Evolutionary conservation across 2,888 invertebrate species (phyloP), one percentile per base, ranked within the genome.

Genomic region (Eupithecia exiguata): DNA sequence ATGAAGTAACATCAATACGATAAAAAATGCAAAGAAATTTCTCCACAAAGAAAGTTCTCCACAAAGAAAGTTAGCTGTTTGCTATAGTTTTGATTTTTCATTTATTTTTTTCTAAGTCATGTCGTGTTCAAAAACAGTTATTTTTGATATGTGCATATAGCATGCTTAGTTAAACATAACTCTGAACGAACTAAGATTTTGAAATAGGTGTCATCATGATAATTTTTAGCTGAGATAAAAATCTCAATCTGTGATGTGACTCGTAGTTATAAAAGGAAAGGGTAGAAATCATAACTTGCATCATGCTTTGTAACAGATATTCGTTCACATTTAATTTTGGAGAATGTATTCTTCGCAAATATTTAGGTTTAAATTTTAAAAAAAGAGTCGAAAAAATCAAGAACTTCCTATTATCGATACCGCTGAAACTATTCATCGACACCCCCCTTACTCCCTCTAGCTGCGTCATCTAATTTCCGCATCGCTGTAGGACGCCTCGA

Each of bases 381-480:
- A 46, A 0, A 16, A 46, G 46, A 46, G 38, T 65, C 65, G 63
- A 18, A 12, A 63, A 63, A 9, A 18, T n/a, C 14, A 62, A 36
- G 5, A 0, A 49, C 18, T 46, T 30, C 1, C 30, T 30, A 30
- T 30, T 68, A 46, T 46, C 38, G 53, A 10, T 62, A 21, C 16
- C 62, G 58, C 58, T 58, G 5, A 18, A 70, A 43, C 36, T 16
- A 53, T 70, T 36, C n/a, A 73, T 78, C 78, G 79, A 79, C 66
- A 14, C 14, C 46, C 66, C 77, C 67, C 77, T 77, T 72, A 71
- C 35, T 30, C 69, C 70, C 78, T 77, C 70, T 77, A 74, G 86
- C 86, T 80, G 85, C 87, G 87, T 90, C 89, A 89, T 89, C 89
- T 89, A 89, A 89, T 89, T 90, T 89, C 89, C 89, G 86, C 83